Evolutionary conservation across 1,140 invertebrate species (phyloP).

Genomic region (Bombus polaris): DNA sequence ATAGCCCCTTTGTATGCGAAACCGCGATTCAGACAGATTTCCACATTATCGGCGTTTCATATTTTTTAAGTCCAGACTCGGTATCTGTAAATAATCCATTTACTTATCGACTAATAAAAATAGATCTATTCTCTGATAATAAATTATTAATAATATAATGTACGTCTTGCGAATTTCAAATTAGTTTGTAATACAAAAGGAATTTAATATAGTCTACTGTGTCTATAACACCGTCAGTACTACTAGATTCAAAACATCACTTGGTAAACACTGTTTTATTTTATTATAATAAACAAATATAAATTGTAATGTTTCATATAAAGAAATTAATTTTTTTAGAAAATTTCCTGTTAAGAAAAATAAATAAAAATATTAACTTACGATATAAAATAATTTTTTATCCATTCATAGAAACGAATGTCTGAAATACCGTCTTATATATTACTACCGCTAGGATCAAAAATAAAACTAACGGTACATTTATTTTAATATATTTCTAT

Average conservation of each 20-base stretch:
- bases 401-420: conserved; percentile 54
- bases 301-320: background rate
- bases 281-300: background rate
- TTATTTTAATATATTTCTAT: background rate
- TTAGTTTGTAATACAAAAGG: background rate
- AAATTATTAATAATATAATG: background rate
- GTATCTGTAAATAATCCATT: background rate
- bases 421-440: conserved; percentile 64
- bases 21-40: conserved; percentile 13
- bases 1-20: conserved; percentile 56
- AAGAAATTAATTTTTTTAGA: background rate
- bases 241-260: conserved; percentile 8
- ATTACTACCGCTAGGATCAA: conserved; percentile 64
- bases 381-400: conserved; percentile 32
- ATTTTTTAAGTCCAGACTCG: conserved; percentile 5
- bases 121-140: background rate
- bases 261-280: background rate
- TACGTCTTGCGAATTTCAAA: background rate
- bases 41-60: conserved; percentile 32
- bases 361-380: too few species aligned
- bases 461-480: conserved; percentile 3
- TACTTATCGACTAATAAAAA: background rate
- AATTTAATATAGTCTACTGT: background rate
- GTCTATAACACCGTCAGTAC: conserved; percentile 34
- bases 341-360: background rate